phyloP scores from a whole-genome alignment of 2,113 vertebrate species.

The Apteryx mantelli region DNA sequence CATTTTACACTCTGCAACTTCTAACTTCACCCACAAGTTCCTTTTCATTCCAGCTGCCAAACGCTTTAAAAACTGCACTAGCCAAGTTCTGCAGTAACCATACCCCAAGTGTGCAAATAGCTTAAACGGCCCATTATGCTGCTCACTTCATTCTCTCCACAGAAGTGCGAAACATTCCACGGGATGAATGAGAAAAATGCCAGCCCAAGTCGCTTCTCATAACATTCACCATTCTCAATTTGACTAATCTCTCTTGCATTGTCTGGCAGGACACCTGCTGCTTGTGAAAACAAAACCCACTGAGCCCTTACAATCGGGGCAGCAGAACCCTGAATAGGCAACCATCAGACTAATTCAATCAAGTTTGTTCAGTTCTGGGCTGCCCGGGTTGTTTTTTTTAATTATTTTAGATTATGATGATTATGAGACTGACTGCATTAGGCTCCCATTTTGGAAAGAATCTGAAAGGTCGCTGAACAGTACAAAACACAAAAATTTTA shows the following conservation, averaged over 20 bases:
- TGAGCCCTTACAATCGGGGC: background rate
- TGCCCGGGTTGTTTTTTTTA: background rate
- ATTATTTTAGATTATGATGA: background rate
- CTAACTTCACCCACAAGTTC: background rate
- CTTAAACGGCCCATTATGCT: accelerated
- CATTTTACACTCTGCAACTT: background rate
- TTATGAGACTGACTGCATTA: background rate
- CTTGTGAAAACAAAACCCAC: slow-evolving; percentile 23
- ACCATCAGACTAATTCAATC: slow-evolving; percentile 10
- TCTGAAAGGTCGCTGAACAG: background rate
- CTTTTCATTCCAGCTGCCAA: background rate
- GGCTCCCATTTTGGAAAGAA: background rate
- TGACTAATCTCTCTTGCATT: background rate
- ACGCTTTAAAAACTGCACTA: accelerated
- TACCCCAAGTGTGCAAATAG: accelerated
- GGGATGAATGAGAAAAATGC: background rate
- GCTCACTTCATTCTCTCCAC: background rate
- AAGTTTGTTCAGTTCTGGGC: background rate
- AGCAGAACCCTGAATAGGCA: background rate
- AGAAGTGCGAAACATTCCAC: background rate
- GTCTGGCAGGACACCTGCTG: background rate
- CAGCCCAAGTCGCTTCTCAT: accelerated
- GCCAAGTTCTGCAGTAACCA: background rate
- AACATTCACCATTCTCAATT: background rate
- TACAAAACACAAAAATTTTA: background rate